Evolutionary conservation across 2,797 vertebrate species (phyloP).

Genomic region (Pelodytes ibericus): DNA sequence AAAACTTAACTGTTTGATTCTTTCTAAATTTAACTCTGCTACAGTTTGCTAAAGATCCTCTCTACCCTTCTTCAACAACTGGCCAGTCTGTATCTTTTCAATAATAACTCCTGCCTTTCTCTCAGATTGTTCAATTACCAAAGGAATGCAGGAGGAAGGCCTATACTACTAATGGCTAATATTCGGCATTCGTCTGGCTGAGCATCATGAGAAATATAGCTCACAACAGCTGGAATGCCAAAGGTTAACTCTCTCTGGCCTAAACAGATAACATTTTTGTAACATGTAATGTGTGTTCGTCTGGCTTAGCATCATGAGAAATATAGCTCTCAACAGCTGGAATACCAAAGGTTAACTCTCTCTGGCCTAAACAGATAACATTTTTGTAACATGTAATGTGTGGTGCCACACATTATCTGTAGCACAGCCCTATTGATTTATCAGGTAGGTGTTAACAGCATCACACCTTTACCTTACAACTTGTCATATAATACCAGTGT

Average conservation of each 20-base stretch:
- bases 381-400: not conserved
- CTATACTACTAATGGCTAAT: too few species aligned
- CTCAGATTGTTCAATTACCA: not conserved
- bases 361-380: not conserved
- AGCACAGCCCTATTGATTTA: not conserved
- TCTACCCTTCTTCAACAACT: constrained; percentile 16
- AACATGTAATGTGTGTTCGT: not conserved
- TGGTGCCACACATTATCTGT: not conserved
- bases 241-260: too few species aligned
- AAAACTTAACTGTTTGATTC: constrained; percentile 50
- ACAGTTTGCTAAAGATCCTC: constrained; percentile 23
- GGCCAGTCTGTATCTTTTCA: constrained; percentile 10
- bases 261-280: not conserved
- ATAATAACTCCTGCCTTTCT: constrained; percentile 16
- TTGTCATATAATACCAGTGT: not conserved
- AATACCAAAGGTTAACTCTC: too few species aligned
- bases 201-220: too few species aligned
- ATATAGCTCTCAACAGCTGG: too few species aligned
- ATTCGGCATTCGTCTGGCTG: too few species aligned
- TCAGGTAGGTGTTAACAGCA: too few species aligned
- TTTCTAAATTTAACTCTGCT: constrained; percentile 21
- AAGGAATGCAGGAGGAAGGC: not conserved
- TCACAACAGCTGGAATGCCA: too few species aligned
- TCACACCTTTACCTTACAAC: not conserved
- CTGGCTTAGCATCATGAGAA: too few species aligned